These are phyloP conservation scores for Anarsia innoxiella DNA, from an alignment of 2,888 invertebrate genomes.

Conservation along the genomic window DNA sequence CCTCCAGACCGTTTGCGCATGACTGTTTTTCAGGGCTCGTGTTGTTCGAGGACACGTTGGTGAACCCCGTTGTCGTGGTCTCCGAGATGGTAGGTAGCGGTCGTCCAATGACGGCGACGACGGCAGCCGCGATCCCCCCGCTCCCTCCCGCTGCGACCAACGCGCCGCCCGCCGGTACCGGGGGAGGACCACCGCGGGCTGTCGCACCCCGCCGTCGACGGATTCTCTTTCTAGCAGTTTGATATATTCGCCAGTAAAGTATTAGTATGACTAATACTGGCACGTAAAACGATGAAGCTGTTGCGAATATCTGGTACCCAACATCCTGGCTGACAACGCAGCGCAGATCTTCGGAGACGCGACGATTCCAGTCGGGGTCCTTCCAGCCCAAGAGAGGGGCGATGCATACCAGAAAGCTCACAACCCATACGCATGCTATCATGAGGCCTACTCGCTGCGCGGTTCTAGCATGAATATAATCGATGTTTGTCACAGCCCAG, in stretches of 20 bases:
- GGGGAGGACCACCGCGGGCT: slow-evolving; percentile 64
- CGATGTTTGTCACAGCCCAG: slow-evolving; percentile 93
- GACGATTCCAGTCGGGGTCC: slow-evolving; percentile 72
- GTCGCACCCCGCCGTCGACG: slow-evolving; percentile 79
- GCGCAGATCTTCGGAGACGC: slow-evolving; percentile 77
- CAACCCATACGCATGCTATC: slow-evolving; percentile 89
- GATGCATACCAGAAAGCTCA: slow-evolving; percentile 88
- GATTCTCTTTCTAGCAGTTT: slow-evolving; percentile 91
- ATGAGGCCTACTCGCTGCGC: slow-evolving; percentile 84
- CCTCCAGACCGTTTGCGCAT: slow-evolving; percentile 79
- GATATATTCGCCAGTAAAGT: slow-evolving; percentile 93
- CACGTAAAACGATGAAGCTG: slow-evolving; percentile 92
- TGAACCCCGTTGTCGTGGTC: slow-evolving; percentile 83
- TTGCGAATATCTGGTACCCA: slow-evolving; percentile 91
- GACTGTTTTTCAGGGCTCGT: slow-evolving; percentile 86
- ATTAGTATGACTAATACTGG: slow-evolving; percentile 91
- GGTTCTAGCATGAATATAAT: slow-evolving; percentile 90
- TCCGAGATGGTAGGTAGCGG: slow-evolving; percentile 84
- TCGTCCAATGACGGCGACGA: slow-evolving; percentile 81
- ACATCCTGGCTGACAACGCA: slow-evolving; percentile 91
- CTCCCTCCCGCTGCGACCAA: slow-evolving; percentile 82
- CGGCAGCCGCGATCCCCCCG: slow-evolving; percentile 83
- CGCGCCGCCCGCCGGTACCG: slow-evolving; percentile 73
- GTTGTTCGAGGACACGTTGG: slow-evolving; percentile 82
- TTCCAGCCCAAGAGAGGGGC: slow-evolving; percentile 93